Evolutionary conservation across 2,113 vertebrate genomes (phyloP).

Genomic region (Uria aalge): DNA sequence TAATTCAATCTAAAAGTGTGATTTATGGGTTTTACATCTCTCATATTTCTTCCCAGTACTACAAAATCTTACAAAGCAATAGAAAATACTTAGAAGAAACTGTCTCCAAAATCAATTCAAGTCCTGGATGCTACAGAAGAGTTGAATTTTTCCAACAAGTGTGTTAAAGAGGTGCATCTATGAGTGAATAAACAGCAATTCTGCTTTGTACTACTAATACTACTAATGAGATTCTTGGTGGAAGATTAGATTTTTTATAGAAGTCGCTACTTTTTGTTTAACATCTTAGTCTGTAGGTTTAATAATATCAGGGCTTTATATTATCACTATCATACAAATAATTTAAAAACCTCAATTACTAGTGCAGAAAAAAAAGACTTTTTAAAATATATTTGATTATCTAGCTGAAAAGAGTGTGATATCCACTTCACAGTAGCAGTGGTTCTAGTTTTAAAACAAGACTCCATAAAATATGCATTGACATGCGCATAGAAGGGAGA

Average conservation of each 20-base stretch:
- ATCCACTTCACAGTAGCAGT: neutral
- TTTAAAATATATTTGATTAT: neutral
- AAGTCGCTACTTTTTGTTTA: neutral
- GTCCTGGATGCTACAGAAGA: neutral
- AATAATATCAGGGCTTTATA: neutral
- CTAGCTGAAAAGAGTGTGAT: neutral
- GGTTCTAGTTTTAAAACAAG: neutral
- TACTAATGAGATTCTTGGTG: neutral
- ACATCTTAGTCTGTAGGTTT: neutral
- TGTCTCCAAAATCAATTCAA: neutral
- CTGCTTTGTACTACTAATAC: neutral
- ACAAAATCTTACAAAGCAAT: neutral
- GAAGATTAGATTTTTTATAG: neutral
- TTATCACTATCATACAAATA: neutral
- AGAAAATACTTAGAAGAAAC: neutral
- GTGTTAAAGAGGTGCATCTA: neutral
- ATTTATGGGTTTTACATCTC: neutral
- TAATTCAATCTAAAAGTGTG: neutral
- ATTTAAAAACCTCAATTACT: neutral
- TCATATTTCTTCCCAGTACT: neutral
- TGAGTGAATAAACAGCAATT: neutral
- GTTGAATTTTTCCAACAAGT: neutral
- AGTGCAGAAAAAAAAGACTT: neutral
- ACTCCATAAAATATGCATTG: constrained; percentile 10
- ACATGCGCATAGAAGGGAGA: neutral